A percentile compares a stretch with the other conserved stretches of the same genome.
Conservation (phyloP, 2,888 invertebrate species). For the Pseudococcus longispinus region DNA sequence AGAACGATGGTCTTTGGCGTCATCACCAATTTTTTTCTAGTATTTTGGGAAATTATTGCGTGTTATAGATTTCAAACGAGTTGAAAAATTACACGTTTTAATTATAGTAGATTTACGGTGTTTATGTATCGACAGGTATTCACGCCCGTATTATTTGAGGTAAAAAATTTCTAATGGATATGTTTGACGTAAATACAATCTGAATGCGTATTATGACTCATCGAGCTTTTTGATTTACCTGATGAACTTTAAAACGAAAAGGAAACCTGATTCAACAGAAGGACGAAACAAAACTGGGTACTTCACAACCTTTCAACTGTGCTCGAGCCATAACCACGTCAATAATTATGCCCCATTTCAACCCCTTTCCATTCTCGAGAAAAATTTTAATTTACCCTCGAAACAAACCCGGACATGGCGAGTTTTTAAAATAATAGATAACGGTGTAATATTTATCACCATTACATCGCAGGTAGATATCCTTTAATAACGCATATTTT, state of each 20-base stretch:
- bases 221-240: background rate
- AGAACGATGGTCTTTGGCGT: background rate
- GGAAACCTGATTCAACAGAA: background rate
- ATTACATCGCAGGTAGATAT: background rate
- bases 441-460: background rate
- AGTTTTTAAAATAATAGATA: background rate
- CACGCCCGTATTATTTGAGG: background rate
- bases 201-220: background rate
- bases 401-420: background rate
- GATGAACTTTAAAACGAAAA: background rate
- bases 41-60: conserved; percentile 19
- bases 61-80: background rate
- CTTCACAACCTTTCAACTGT: background rate
- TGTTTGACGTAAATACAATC: background rate
- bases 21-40: background rate
- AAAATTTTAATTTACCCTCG: background rate
- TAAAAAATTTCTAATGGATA: background rate
- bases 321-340: background rate
- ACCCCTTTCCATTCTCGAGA: background rate
- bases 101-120: background rate
- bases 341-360: background rate
- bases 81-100: background rate
- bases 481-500: background rate
- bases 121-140: background rate
- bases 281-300: background rate